Conservation (phyloP, 1,140 invertebrate genomes). For the Mycetomoellerius zeteki region DNA sequence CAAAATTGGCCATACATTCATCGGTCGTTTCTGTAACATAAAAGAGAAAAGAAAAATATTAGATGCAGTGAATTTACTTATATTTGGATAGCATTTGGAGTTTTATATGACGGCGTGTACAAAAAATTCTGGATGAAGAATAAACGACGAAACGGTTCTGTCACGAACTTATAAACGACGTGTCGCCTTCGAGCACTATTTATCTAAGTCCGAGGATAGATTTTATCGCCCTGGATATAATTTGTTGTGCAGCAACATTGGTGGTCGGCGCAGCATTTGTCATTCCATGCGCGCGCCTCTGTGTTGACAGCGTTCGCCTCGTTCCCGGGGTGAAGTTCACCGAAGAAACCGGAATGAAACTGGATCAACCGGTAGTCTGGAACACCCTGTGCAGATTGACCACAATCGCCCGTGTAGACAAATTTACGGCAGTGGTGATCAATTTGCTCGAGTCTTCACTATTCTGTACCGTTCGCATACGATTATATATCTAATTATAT, state of each 20-base stretch:
- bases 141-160: conserved; percentile 20
- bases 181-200: conserved; percentile 61
- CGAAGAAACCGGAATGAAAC: conserved; percentile 81
- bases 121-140: not conserved
- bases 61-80: conserved; percentile 7
- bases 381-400: conserved; percentile 77
- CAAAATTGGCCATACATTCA: not conserved
- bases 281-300: conserved; percentile 84
- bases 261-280: conserved; percentile 83
- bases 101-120: not conserved
- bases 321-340: conserved; percentile 84
- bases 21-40: conserved; percentile 22
- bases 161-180: conserved; percentile 45
- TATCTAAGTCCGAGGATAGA: conserved; percentile 71
- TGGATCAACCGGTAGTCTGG: conserved; percentile 76
- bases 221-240: conserved; percentile 83
- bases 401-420: conserved; percentile 87
- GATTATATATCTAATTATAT: not conserved
- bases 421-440: conserved; percentile 84
- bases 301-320: conserved; percentile 85
- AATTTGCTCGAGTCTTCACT: conserved; percentile 52
- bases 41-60: not conserved
- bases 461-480: not conserved
- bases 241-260: conserved; percentile 86
- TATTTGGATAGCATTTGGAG: not conserved